These are phyloP conservation scores for Drosophila equinoxialis DNA, from an alignment of 1,140 invertebrate species.

Conservation along the genomic window DNA sequence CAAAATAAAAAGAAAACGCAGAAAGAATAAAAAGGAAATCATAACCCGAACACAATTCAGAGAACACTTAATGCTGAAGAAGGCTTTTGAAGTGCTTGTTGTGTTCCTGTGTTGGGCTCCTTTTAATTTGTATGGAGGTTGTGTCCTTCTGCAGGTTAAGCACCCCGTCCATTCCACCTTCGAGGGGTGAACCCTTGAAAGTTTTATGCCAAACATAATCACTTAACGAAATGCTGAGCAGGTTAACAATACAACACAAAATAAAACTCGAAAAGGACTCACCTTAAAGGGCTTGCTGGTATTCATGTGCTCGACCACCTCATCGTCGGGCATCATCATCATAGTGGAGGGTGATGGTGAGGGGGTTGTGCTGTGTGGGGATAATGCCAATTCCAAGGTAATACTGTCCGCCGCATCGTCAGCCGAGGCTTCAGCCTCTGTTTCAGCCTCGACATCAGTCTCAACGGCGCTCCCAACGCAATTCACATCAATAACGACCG, in stretches of 20 bases:
- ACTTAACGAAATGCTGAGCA: slow-evolving; percentile 60
- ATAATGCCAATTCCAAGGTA: slow-evolving; percentile 65
- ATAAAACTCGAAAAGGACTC: slow-evolving; percentile 26
- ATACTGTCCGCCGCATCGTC: slow-evolving; percentile 72
- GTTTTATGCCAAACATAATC: slow-evolving; percentile 48
- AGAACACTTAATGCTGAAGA: slow-evolving; percentile 10
- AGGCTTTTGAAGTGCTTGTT: slow-evolving; percentile 45
- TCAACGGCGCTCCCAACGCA: not conserved
- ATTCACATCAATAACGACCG: slow-evolving; percentile 12
- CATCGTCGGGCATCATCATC: slow-evolving; percentile 47
- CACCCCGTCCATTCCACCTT: not conserved
- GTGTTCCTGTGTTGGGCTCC: slow-evolving; percentile 1
- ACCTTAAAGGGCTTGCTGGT: slow-evolving; percentile 76
- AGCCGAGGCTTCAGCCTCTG: slow-evolving; percentile 40
- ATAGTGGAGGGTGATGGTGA: slow-evolving; percentile 66
- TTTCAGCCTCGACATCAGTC: not conserved
- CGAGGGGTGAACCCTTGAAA: slow-evolving; percentile 14
- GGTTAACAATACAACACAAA: slow-evolving; percentile 37
- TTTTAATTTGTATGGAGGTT: slow-evolving; percentile 25
- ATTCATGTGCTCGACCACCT: slow-evolving; percentile 56
- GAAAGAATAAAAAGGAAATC: not conserved
- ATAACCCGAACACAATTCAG: slow-evolving; percentile 2
- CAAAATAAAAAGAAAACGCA: not conserved
- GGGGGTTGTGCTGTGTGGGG: slow-evolving; percentile 55
- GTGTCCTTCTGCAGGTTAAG: slow-evolving; percentile 1